phyloP scores from a whole-genome alignment of 2,113 vertebrate species.

The Myotis davidii region DNA sequence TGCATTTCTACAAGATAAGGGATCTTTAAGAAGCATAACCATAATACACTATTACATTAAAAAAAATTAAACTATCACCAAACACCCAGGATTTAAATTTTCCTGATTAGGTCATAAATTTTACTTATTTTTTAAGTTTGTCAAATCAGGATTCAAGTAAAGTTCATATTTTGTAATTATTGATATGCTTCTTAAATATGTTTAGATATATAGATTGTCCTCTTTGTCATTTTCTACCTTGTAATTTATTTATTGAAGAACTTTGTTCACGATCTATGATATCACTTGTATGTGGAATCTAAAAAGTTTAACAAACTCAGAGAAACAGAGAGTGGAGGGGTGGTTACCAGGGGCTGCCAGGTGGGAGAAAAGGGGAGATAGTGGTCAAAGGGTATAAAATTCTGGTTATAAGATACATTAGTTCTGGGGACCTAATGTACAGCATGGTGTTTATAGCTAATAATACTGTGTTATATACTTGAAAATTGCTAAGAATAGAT shows the following conservation, averaged over 20 bases:
- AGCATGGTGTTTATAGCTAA: neutral
- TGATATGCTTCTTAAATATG: neutral
- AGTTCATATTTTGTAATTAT: constrained; percentile 5
- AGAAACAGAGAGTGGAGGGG: neutral
- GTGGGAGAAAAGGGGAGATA: neutral
- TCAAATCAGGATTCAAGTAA: neutral
- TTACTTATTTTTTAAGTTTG: neutral
- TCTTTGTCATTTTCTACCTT: neutral
- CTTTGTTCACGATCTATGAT: neutral
- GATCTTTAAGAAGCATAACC: neutral
- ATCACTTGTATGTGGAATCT: neutral
- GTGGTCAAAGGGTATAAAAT: neutral
- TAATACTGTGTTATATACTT: neutral
- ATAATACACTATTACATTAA: neutral
- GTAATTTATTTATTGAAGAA: neutral
- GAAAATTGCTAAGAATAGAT: neutral
- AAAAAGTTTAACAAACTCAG: neutral
- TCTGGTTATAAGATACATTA: neutral
- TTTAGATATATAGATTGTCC: neutral
- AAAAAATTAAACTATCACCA: neutral
- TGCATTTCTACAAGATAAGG: neutral
- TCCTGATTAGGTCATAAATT: neutral
- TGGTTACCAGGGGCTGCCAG: neutral
- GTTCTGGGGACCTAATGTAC: neutral
- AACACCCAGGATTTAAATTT: neutral